Conservation (phyloP, 2,888 invertebrate species). For the Cetonia aurata region DNA sequence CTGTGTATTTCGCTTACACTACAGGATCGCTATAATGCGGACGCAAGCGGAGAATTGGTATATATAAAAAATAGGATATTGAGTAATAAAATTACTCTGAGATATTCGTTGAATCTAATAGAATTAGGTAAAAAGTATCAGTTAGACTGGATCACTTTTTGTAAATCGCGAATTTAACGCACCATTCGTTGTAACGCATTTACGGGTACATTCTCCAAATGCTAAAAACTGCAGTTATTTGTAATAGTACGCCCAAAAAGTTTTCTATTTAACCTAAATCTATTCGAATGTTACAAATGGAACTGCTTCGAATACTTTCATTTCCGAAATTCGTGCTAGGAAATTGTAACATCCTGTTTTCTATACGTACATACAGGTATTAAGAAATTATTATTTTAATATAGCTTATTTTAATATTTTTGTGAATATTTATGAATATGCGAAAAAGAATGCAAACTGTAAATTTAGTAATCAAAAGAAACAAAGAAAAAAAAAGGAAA, state of each 20-base stretch:
- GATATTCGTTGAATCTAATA: no score
- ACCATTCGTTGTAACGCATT: neutral
- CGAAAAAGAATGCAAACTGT: neutral
- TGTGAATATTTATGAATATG: neutral
- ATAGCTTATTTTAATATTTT: neutral
- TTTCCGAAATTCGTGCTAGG: slow-evolving; percentile 27
- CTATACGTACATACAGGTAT: neutral
- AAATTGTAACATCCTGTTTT: slow-evolving; percentile 30
- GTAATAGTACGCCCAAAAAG: slow-evolving; percentile 7
- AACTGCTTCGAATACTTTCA: slow-evolving; percentile 9
- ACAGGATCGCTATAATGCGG: no score
- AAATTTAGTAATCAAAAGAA: neutral
- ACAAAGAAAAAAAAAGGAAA: no score
- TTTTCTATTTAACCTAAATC: slow-evolving; percentile 27
- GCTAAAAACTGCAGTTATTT: neutral
- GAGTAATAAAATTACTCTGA: no score
- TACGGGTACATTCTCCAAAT: neutral
- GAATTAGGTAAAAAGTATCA: no score
- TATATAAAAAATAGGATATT: no score
- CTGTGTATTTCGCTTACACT: no score
- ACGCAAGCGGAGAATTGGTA: no score
- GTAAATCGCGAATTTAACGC: slow-evolving; percentile 6
- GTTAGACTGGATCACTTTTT: neutral
- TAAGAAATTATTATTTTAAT: slow-evolving; percentile 14
- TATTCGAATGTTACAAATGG: slow-evolving; percentile 23